Percentiles rank a stretch among this genome's conserved stretches.
Conservation (phyloP, 2,888 invertebrate genomes). For the Agrotis puta region DNA sequence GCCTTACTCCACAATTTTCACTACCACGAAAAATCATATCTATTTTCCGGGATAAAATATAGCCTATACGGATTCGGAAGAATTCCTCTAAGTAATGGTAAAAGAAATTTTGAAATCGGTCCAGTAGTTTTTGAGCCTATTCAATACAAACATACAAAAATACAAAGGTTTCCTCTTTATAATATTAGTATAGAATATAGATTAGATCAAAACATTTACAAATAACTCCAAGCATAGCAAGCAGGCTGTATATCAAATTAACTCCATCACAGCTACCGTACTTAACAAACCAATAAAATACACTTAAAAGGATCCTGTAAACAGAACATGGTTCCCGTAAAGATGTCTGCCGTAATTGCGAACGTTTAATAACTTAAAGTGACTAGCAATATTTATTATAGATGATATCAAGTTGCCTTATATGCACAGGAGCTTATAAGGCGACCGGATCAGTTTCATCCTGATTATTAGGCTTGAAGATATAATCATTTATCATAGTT, state of each 20-base stretch:
- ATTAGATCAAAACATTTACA: slow-evolving; percentile 36
- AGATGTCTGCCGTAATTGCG: slow-evolving; percentile 55
- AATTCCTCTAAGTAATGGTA: too few relatives aligned
- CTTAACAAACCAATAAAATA: slow-evolving; percentile 47
- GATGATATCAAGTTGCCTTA: slow-evolving; percentile 74
- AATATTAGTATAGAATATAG: too few relatives aligned
- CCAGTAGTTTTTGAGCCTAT: too few relatives aligned
- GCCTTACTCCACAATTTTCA: too few relatives aligned
- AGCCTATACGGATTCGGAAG: too few relatives aligned
- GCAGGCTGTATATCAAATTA: slow-evolving; percentile 45
- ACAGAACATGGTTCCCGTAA: slow-evolving; percentile 43
- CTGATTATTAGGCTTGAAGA: slow-evolving; percentile 37
- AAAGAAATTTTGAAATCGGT: too few relatives aligned
- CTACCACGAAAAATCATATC: too few relatives aligned
- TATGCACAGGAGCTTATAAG: slow-evolving; percentile 66
- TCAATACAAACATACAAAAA: too few relatives aligned
- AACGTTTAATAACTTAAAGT: slow-evolving; percentile 57
- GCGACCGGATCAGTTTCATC: slow-evolving; percentile 51
- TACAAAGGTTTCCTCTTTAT: too few relatives aligned
- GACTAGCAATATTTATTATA: slow-evolving; percentile 65
- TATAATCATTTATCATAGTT: slow-evolving; percentile 39
- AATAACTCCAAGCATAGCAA: slow-evolving; percentile 14
- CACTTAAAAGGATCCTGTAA: slow-evolving; percentile 39
- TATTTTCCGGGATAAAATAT: too few relatives aligned
- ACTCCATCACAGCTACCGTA: slow-evolving; percentile 41